Percentiles rank a stretch among this genome's conserved stretches.
Conservation (phyloP, 2,888 invertebrate species). For the Byasa hedistus region DNA sequence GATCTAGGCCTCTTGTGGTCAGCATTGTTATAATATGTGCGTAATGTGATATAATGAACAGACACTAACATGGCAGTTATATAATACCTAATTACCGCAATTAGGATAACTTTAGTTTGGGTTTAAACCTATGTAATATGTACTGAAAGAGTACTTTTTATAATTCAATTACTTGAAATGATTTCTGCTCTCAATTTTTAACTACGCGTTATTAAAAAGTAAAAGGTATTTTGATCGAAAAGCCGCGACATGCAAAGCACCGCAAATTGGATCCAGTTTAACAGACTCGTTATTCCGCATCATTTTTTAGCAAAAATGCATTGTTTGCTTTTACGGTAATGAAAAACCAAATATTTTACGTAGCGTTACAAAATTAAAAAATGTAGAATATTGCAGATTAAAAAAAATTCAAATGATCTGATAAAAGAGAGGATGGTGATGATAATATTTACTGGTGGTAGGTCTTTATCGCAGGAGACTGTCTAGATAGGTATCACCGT, state of each 20-base stretch:
- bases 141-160: not conserved
- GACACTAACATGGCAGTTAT: not conserved
- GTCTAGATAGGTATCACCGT: too few relatives aligned
- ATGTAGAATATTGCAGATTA: too few relatives aligned
- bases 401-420: too few relatives aligned
- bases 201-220: slow-evolving; percentile 13
- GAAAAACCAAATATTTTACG: too few relatives aligned
- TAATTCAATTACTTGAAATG: not conserved
- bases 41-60: slow-evolving; percentile 4
- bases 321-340: not conserved
- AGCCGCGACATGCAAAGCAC: slow-evolving; percentile 15
- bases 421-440: too few relatives aligned
- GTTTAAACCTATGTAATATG: not conserved
- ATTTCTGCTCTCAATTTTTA: not conserved
- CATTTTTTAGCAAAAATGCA: slow-evolving; percentile 4
- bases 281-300: slow-evolving; percentile 7
- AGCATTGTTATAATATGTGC: not conserved
- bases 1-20: slow-evolving; percentile 18
- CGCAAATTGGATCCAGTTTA: slow-evolving; percentile 26
- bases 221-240: slow-evolving; percentile 12
- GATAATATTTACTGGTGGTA: too few relatives aligned
- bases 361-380: too few relatives aligned
- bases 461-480: too few relatives aligned
- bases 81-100: slow-evolving; percentile 4
- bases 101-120: slow-evolving; percentile 2